phyloP scores from a whole-genome alignment of 1,140 invertebrate species.

The Chrysopa pallens region DNA sequence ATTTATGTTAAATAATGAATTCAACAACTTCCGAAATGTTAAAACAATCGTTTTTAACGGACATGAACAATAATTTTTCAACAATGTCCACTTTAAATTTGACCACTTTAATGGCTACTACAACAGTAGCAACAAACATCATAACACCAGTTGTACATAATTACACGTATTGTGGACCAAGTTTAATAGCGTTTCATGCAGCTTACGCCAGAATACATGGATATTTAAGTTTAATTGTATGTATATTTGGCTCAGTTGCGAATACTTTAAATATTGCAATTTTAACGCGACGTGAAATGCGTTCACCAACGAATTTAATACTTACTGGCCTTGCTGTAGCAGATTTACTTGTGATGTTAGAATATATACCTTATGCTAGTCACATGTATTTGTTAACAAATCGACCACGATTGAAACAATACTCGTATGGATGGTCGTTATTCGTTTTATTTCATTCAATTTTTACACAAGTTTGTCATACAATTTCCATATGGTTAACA shows the following conservation, averaged over 20 bases:
- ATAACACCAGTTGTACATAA: neutral
- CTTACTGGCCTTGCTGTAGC: slow-evolving; percentile 78
- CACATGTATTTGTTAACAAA: slow-evolving; percentile 50
- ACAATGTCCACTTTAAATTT: no score
- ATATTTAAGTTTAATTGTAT: slow-evolving; percentile 59
- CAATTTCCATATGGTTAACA: slow-evolving; percentile 83
- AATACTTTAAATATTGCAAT: slow-evolving; percentile 92
- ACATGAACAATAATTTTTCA: no score
- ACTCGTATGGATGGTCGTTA: slow-evolving; percentile 58
- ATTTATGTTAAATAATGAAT: no score
- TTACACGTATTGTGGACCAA: slow-evolving; percentile 22
- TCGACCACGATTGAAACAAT: slow-evolving; percentile 33
- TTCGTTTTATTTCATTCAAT: slow-evolving; percentile 71
- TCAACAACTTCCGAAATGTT: no score
- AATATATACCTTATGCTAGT: slow-evolving; percentile 78
- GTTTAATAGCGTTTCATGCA: slow-evolving; percentile 23
- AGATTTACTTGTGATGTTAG: slow-evolving; percentile 81
- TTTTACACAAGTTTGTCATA: slow-evolving; percentile 73
- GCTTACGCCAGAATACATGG: slow-evolving; percentile 41
- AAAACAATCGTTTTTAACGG: no score
- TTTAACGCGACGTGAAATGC: slow-evolving; percentile 75
- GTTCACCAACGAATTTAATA: slow-evolving; percentile 68
- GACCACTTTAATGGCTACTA: no score
- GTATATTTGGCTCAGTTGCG: slow-evolving; percentile 78
- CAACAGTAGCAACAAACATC: no score